These are phyloP conservation scores for Dinocampus coccinellae DNA, from an alignment of 2,888 invertebrate species.

Conservation along the genomic window DNA sequence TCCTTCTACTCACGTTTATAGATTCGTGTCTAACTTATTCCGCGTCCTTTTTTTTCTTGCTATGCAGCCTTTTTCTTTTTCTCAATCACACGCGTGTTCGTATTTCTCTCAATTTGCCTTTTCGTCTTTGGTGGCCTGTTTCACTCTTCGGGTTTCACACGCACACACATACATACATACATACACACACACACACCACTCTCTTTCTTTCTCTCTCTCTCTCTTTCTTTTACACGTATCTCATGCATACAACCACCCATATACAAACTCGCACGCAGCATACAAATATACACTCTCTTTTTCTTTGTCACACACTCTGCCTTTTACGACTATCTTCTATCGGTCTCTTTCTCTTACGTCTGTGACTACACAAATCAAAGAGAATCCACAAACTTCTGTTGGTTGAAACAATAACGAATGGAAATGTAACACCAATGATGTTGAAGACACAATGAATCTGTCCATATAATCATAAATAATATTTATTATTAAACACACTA, in stretches of 20 bases:
- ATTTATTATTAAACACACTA: background rate
- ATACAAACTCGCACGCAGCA: too few relatives aligned
- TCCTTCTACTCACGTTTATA: background rate
- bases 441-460: background rate
- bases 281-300: too few relatives aligned
- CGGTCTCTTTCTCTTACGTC: slow-evolving; percentile 3
- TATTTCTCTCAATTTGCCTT: background rate
- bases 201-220: background rate
- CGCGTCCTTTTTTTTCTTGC: background rate
- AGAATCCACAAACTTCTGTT: background rate
- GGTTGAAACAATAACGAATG: background rate
- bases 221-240: too few relatives aligned
- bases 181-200: too few relatives aligned
- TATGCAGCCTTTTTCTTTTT: background rate
- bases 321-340: too few relatives aligned
- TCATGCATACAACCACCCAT: too few relatives aligned
- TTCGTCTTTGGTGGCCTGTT: slow-evolving; percentile 13
- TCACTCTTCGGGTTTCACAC: background rate
- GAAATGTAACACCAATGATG: background rate
- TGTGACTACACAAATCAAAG: background rate
- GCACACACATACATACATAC: slow-evolving; percentile 30
- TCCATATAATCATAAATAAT: background rate
- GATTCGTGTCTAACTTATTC: background rate
- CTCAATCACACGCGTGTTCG: slow-evolving; percentile 2
- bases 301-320: slow-evolving; percentile 30